Percentiles rank a stretch among this genome's conserved stretches.
Conservation (phyloP, 2,797 vertebrate species). For the Sebastes matsubarae region DNA sequence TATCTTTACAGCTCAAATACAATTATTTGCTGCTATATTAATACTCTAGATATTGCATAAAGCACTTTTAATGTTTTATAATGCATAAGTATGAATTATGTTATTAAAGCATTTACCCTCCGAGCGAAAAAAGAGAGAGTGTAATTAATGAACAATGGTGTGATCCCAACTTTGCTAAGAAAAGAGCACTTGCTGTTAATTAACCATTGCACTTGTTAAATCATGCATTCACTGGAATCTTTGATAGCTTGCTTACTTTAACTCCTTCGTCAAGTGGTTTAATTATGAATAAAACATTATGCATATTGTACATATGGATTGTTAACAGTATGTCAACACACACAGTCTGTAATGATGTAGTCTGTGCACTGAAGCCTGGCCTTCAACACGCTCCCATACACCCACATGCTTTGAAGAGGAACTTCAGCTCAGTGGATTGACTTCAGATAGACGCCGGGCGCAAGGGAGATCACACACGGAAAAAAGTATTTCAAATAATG, state of each 20-base stretch:
- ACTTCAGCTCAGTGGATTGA: slow-evolving; percentile 12
- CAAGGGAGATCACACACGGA: slow-evolving; percentile 2
- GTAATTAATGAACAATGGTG: slow-evolving; percentile 3
- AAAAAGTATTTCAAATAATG: background rate
- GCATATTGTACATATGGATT: slow-evolving; percentile 1
- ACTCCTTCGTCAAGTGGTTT: background rate
- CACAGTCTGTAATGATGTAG: background rate
- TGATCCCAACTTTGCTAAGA: background rate
- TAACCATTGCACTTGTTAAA: slow-evolving; percentile 26
- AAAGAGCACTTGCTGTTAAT: slow-evolving; percentile 7
- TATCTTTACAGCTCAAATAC: no score
- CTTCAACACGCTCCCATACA: slow-evolving; percentile 13
- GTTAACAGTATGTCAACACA: background rate
- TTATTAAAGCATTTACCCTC: background rate
- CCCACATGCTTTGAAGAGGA: slow-evolving; percentile 42
- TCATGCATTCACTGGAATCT: background rate
- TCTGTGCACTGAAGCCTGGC: background rate
- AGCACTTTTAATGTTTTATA: background rate
- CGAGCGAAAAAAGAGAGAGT: background rate
- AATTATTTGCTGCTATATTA: no score
- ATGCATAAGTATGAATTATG: background rate
- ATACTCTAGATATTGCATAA: no score
- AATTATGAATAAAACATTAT: background rate
- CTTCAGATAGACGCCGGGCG: slow-evolving; percentile 21
- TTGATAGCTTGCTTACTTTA: background rate